Base-by-base conservation (phyloP, 2,888 invertebrate species). In the Trachelus stipa region DNA sequence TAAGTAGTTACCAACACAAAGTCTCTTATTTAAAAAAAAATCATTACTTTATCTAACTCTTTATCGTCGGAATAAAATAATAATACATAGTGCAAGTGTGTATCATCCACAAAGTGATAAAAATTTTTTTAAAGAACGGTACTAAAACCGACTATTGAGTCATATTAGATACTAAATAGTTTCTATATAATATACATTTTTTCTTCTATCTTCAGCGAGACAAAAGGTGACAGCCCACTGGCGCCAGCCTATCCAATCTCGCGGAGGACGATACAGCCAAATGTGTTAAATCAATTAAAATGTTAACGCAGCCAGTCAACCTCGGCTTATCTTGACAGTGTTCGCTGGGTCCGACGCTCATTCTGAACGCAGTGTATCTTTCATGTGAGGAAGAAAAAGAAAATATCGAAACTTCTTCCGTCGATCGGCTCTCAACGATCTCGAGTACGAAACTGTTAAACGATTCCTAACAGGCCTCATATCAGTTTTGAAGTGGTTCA, bases 281-380 rank as follows among this genome's bases (percentile, higher is more conserved):
- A 84, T 82, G 83, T 83, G 83, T 85, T 82, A 85, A 86, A 86
- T 86, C 85, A 85, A 86, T 85, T 85, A 86, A 85, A 85, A 85
- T 82, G 81, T 83, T 84, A 83, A 84, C 83, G 80, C 81, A 81
- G 80, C 84, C 83, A 80, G 81, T 82, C 83, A 79, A 83, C 77
- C 81, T 78, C 80, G 80, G 76, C 81, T 86, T 85, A 86, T 86
- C 84, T 85, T 79, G 83, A 85, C 84, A 84, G 82, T 80, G 78
- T 75, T 81, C 80, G 83, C 82, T 37, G 68, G 69, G 31, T 12
- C n/a, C 77, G 56, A 35, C 30, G 78, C 12, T 23, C 69, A 40
- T 34, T 56, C 75, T 68, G 56, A 35, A 71, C 68, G 68, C 11
- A 68, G 34, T 78, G 15, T 73, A 78, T 75, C 35, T 69, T 78